These are phyloP conservation scores for Archegozetes longisetosus DNA, from an alignment of 1,140 invertebrate species.

Conservation along the genomic window DNA sequence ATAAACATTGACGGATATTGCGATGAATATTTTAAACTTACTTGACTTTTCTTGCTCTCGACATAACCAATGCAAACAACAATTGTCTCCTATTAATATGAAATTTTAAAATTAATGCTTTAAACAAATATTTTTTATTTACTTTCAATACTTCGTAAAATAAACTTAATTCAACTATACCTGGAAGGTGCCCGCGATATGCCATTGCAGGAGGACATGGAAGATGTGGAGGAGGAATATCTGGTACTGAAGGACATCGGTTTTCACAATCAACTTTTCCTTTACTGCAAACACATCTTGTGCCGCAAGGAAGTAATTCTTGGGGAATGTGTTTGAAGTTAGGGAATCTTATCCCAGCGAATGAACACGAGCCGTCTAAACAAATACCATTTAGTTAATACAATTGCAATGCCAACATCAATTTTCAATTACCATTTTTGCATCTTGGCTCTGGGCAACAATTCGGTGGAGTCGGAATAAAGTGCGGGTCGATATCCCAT, in stretches of 20 bases:
- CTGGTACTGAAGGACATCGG: slow-evolving; percentile 52
- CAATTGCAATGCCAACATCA: slow-evolving; percentile 6
- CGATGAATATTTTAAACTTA: slow-evolving; percentile 5
- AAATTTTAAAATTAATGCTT: background rate
- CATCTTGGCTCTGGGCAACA: slow-evolving; percentile 52
- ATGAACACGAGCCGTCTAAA: slow-evolving; percentile 27
- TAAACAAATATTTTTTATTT: background rate
- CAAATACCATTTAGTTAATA: background rate
- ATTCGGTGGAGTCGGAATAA: slow-evolving; percentile 50
- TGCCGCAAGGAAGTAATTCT: slow-evolving; percentile 51
- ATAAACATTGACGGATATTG: too few species aligned
- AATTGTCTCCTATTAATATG: slow-evolving; percentile 35
- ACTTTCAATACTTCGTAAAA: background rate
- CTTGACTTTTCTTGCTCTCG: slow-evolving; percentile 13
- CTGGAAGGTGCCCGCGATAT: slow-evolving; percentile 37
- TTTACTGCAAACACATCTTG: slow-evolving; percentile 66
- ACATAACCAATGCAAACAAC: slow-evolving; percentile 40
- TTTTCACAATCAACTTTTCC: slow-evolving; percentile 65
- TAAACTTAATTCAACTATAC: background rate
- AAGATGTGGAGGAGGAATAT: slow-evolving; percentile 50
- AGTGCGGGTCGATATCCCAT: slow-evolving; percentile 57
- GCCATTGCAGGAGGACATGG: slow-evolving; percentile 40
- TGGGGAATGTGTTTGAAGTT: slow-evolving; percentile 51
- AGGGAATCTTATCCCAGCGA: slow-evolving; percentile 28
- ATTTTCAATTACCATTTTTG: slow-evolving; percentile 22